Conservation (phyloP, 1,140 invertebrate species). For the Drosophila burlai region DNA sequence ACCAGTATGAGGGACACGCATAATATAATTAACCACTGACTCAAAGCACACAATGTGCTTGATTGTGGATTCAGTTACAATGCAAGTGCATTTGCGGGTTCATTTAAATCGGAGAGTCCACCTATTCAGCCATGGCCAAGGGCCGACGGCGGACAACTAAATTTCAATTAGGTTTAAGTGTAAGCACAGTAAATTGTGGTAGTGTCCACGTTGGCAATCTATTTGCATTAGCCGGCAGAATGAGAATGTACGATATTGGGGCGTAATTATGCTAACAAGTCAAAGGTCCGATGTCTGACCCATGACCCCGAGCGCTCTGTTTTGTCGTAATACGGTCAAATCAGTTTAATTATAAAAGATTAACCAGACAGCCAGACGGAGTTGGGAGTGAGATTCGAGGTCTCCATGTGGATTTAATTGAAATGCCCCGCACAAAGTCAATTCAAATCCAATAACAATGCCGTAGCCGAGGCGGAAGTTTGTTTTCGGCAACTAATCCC, state of each 20-base stretch:
- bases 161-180: slow-evolving; percentile 77
- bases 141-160: slow-evolving; percentile 54
- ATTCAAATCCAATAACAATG: slow-evolving; percentile 80
- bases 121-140: not conserved
- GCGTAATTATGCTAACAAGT: slow-evolving; percentile 80
- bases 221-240: slow-evolving; percentile 70
- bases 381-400: not conserved
- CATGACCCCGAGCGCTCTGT: not conserved
- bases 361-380: slow-evolving; percentile 52
- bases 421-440: slow-evolving; percentile 71
- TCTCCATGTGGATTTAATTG: slow-evolving; percentile 60
- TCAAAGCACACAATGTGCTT: slow-evolving; percentile 17
- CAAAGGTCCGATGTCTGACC: slow-evolving; percentile 50
- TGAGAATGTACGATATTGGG: slow-evolving; percentile 81
- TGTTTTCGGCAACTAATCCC: slow-evolving; percentile 77
- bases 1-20: not conserved
- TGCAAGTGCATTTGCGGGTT: slow-evolving; percentile 24
- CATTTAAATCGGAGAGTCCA: slow-evolving; percentile 32
- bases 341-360: slow-evolving; percentile 84
- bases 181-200: slow-evolving; percentile 60
- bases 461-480: slow-evolving; percentile 57
- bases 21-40: slow-evolving; percentile 40
- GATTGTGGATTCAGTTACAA: slow-evolving; percentile 41
- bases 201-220: slow-evolving; percentile 56
- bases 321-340: slow-evolving; percentile 44